These are phyloP conservation scores for Drosophila kambysellisi DNA, from an alignment of 2,888 invertebrate genomes.

Conservation along the genomic window DNA sequence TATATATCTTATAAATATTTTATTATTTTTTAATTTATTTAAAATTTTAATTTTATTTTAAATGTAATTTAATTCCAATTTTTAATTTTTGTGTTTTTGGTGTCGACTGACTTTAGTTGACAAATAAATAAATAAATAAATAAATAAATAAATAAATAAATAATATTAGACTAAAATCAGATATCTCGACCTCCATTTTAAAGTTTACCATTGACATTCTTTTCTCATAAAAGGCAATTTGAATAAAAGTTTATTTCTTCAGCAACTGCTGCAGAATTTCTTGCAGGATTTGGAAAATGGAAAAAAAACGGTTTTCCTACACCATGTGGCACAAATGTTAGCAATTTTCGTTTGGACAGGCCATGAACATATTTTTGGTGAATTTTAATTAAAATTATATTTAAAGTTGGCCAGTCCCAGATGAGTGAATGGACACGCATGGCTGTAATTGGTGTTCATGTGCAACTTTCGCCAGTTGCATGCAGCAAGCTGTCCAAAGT, in stretches of 20 bases:
- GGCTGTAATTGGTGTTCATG: constrained; percentile 61
- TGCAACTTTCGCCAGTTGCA: constrained; percentile 29
- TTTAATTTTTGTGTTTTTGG: too few species aligned
- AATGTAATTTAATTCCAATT: too few species aligned
- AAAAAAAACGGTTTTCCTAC: constrained; percentile 35
- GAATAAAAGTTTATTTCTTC: constrained; percentile 9
- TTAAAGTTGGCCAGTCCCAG: constrained; percentile 41
- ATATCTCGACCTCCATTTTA: neutral
- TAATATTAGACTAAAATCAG: neutral
- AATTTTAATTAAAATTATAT: constrained; percentile 66
- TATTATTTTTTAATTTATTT: too few species aligned
- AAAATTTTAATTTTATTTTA: too few species aligned
- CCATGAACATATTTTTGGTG: constrained; percentile 39
- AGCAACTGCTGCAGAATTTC: constrained; percentile 18
- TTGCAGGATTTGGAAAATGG: neutral
- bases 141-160: too few species aligned
- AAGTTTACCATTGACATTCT: neutral
- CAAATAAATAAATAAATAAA: too few species aligned
- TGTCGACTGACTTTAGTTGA: too few species aligned
- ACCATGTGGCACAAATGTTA: constrained; percentile 57
- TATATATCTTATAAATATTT: too few species aligned
- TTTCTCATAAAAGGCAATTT: neutral
- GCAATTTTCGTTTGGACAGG: constrained; percentile 14
- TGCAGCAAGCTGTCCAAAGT: constrained; percentile 55
- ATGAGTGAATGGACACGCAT: constrained; percentile 56